Conservation (phyloP, 2,113 vertebrate genomes). For the Jaculus jaculus region DNA sequence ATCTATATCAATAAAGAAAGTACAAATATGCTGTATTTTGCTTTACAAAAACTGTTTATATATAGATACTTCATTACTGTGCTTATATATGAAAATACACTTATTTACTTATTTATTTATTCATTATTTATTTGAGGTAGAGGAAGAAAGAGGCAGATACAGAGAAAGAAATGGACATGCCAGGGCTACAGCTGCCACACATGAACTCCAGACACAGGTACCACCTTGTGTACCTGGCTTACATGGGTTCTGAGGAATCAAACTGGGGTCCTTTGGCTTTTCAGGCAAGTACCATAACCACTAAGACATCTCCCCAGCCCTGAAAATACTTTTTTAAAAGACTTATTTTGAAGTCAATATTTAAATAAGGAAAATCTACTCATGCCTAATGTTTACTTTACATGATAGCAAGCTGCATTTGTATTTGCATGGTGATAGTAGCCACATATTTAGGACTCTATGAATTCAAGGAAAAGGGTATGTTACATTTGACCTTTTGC, state of each 20-base stretch:
- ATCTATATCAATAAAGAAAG: not conserved
- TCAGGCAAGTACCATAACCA: too few species aligned
- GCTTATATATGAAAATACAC: not conserved
- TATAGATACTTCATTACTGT: not conserved
- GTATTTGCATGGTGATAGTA: slow-evolving; percentile 2
- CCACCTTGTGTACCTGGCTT: too few species aligned
- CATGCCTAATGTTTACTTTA: not conserved
- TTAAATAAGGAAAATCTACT: not conserved
- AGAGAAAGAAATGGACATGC: too few species aligned
- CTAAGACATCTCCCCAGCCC: too few species aligned
- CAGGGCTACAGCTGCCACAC: too few species aligned
- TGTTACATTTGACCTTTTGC: not conserved
- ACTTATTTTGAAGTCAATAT: not conserved
- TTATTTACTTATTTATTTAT: not conserved
- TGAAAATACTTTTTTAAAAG: too few species aligned
- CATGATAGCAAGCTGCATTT: not conserved
- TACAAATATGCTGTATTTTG: not conserved
- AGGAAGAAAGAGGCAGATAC: too few species aligned
- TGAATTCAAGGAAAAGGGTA: not conserved
- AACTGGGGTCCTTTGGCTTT: too few species aligned
- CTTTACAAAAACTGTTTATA: slow-evolving; percentile 8
- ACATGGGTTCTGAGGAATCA: too few species aligned
- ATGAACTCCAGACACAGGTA: too few species aligned
- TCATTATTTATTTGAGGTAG: too few species aligned
- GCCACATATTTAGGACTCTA: not conserved